Conservation (phyloP, 2,113 vertebrate species). For the Plecotus auritus region DNA sequence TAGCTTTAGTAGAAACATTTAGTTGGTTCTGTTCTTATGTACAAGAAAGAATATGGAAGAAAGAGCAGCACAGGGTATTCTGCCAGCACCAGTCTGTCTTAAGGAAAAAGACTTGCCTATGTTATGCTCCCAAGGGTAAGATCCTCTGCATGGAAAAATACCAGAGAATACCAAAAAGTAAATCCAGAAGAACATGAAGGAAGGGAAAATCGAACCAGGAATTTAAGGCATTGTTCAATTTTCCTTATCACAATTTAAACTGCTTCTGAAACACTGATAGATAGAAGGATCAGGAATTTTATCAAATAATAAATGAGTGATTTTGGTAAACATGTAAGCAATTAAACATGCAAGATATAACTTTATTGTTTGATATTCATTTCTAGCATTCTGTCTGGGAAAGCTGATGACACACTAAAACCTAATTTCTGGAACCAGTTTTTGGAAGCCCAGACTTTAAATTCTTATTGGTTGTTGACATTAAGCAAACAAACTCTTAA, state of each 20-base stretch:
- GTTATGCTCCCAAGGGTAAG: background rate
- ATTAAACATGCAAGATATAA: constrained; percentile 44
- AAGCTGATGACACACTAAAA: constrained; percentile 34
- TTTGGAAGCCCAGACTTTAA: constrained; percentile 40
- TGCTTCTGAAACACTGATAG: background rate
- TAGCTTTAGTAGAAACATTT: background rate
- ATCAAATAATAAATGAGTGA: background rate
- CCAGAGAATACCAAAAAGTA: background rate
- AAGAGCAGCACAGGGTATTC: background rate
- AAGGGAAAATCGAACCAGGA: background rate
- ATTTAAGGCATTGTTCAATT: background rate
- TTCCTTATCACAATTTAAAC: background rate
- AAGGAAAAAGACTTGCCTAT: background rate
- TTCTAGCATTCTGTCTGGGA: constrained; percentile 37
- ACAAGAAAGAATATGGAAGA: background rate
- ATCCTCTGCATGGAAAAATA: background rate
- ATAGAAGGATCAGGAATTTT: background rate
- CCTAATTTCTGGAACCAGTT: constrained; percentile 44
- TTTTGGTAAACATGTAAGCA: background rate
- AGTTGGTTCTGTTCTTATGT: background rate
- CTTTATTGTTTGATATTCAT: constrained; percentile 35
- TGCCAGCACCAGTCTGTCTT: background rate
- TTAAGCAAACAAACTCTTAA: constrained; percentile 39
- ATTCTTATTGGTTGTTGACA: constrained; percentile 31
- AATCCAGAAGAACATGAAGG: background rate